Evolutionary conservation across 2,797 vertebrate species (phyloP), one percentile per base, ranked within the genome.

Genomic region (Emys orbicularis): DNA sequence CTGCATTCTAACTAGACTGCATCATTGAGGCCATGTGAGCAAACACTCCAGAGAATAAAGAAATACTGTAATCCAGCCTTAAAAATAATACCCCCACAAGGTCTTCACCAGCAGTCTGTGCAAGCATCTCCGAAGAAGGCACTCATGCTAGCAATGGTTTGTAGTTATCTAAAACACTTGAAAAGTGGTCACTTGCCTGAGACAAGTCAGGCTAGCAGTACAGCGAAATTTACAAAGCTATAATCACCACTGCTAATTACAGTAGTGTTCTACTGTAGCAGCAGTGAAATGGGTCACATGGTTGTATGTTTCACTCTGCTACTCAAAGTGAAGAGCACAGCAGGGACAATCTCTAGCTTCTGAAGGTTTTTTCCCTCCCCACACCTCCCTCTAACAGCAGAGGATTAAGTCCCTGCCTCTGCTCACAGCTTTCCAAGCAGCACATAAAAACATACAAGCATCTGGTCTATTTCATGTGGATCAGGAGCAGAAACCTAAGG

Each of bases 401-500:
- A 87, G 65, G 21, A 41, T 47, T 49, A 0, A 0, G 11, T 3
- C 37, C 52, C 84, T 83, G 88, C 79, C 80, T 50, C 54, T 13
- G 47, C 15, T 74, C 86, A 68, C 34, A 41, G 31, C 10, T 76
- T 52, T 53, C 81, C 41, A 47, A 92, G 12, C 7, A 79, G 3
- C 1, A n/a, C 90, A 52, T 83, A 10, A 68, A n/a, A 87, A 31
- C 83, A 77, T 13, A 79, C 2, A 6, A 23, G 90, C 84, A 10
- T 0, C 88, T 57, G 8, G 18, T 0, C 1, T 2, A 3, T 34
- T n/a, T 44, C 82, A 21, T 4, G 0, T 31, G 56, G 76, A 56
- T 3, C 2, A n/a, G 74, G 27, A n/a, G 50, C 86, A 87, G 79
- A 0, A 1, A 4, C 29, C 3, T 0, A 5, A 59, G 1, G 0